Evolutionary conservation across 2,113 vertebrate genomes (phyloP).

Genomic region (Ailurus styani): DNA sequence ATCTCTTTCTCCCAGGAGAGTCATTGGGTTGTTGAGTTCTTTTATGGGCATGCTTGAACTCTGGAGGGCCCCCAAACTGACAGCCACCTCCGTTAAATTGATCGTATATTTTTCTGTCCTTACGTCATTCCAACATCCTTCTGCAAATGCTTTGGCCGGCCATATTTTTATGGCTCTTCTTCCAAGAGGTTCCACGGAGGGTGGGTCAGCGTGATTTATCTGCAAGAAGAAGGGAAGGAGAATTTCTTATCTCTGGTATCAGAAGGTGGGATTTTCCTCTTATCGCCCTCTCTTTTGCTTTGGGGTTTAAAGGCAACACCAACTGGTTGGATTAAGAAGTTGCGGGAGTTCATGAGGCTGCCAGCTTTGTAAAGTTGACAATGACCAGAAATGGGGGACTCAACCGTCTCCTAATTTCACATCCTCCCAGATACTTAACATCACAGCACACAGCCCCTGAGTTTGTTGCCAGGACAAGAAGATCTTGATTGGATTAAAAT

Average conservation of each 20-base stretch:
- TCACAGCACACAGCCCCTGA: neutral
- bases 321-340: neutral
- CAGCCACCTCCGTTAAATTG: neutral
- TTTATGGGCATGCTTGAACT: slow-evolving; percentile 57
- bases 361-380: neutral
- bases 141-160: neutral
- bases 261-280: slow-evolving; percentile 33
- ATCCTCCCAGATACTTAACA: neutral
- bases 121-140: neutral
- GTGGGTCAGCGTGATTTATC: slow-evolving; percentile 19
- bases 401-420: neutral
- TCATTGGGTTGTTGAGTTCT: neutral
- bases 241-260: neutral
- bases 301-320: neutral
- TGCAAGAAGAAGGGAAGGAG: neutral
- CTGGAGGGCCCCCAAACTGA: slow-evolving; percentile 41
- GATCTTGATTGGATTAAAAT: neutral
- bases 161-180: slow-evolving; percentile 34
- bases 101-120: slow-evolving; percentile 40
- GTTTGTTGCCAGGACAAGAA: neutral
- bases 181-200: neutral
- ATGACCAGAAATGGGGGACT: neutral
- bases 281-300: neutral
- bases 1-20: slow-evolving; percentile 34
- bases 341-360: neutral